phyloP scores from a whole-genome alignment of 2,888 invertebrate species.

The Xylota sylvarum region DNA sequence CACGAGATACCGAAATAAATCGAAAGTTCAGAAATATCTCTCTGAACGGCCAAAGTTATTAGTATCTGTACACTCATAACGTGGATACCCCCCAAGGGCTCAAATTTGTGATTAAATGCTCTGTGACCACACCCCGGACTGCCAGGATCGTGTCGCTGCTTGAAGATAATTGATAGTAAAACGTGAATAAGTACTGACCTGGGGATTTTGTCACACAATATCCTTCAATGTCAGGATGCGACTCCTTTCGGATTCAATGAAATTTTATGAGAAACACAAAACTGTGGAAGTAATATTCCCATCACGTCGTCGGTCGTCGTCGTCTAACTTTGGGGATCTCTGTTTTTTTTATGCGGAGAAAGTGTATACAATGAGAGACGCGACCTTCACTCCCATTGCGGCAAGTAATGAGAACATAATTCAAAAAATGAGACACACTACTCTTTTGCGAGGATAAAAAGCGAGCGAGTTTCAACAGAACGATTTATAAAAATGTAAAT shows the following conservation, averaged over 20 bases:
- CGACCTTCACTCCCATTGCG: constrained; percentile 71
- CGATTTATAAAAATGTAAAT: constrained; percentile 76
- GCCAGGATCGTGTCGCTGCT: not conserved
- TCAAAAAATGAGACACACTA: constrained; percentile 49
- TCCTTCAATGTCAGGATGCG: constrained; percentile 51
- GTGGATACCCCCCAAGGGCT: constrained; percentile 31
- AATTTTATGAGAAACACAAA: constrained; percentile 45
- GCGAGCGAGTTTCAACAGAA: constrained; percentile 22
- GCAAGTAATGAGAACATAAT: constrained; percentile 73
- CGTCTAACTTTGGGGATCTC: constrained; percentile 23
- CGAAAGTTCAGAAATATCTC: constrained; percentile 44
- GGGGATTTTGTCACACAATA: constrained; percentile 66
- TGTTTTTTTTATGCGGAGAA: constrained; percentile 36
- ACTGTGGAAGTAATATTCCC: constrained; percentile 60
- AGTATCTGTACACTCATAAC: constrained; percentile 16
- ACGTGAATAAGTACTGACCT: constrained; percentile 41
- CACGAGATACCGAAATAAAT: constrained; percentile 40
- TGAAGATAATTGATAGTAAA: constrained; percentile 57
- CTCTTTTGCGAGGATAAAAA: not conserved
- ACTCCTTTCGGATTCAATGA: constrained; percentile 49
- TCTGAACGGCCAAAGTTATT: constrained; percentile 11
- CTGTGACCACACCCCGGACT: constrained; percentile 5
- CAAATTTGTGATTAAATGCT: constrained; percentile 51
- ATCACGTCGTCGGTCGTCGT: constrained; percentile 49
- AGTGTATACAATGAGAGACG: constrained; percentile 31